Evolutionary conservation across 2,113 vertebrate species (phyloP).

Genomic region (Sinocyclocheilus maitianheensis): DNA sequence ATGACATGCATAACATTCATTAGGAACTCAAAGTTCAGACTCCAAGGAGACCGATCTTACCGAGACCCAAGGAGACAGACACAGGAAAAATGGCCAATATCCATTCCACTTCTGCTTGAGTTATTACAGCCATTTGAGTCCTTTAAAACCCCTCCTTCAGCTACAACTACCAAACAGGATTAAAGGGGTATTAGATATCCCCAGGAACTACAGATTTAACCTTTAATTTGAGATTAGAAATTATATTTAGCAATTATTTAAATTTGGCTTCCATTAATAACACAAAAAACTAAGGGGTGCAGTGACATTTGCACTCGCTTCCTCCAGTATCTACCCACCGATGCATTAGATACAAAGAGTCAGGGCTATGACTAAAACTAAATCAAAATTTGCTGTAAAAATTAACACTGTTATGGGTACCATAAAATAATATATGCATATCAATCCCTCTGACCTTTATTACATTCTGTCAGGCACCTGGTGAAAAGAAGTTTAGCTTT

Average conservation of each 20-base stretch:
- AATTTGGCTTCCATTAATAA: not conserved
- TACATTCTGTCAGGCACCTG: not conserved
- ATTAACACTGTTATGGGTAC: no score
- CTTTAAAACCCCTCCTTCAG: not conserved
- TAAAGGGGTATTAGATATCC: constrained; percentile 9
- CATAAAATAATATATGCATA: constrained; percentile 24
- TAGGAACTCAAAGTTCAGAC: not conserved
- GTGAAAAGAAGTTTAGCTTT: not conserved
- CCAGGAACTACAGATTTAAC: constrained; percentile 1
- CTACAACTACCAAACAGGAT: not conserved
- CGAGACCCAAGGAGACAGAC: not conserved
- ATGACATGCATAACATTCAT: not conserved
- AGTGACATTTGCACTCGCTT: constrained; percentile 3
- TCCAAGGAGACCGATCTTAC: not conserved
- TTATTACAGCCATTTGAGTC: not conserved
- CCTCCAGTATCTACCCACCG: not conserved
- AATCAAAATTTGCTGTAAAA: no score
- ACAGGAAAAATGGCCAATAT: not conserved
- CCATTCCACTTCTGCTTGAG: not conserved
- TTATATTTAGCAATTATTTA: constrained; percentile 1
- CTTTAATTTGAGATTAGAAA: constrained; percentile 16
- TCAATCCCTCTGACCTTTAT: constrained; percentile 10
- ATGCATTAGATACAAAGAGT: constrained; percentile 10
- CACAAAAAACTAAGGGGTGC: not conserved
- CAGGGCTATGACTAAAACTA: not conserved